Conservation (phyloP, 2,888 invertebrate species). For the Andrena camellia region DNA sequence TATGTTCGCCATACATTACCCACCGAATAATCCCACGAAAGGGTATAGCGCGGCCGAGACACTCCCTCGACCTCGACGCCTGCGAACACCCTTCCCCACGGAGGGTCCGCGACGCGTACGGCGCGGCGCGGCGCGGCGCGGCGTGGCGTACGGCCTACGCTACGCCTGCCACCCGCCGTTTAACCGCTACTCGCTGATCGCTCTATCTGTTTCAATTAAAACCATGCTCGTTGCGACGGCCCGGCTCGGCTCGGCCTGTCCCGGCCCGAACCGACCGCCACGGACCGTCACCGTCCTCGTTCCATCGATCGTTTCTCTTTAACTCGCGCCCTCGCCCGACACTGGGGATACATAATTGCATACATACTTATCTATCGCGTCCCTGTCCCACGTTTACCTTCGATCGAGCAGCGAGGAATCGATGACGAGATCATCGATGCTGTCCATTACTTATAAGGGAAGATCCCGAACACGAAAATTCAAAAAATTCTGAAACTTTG, state of each 20-base stretch:
- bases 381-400: no score
- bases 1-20: constrained; percentile 82
- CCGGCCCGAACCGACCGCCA: background rate
- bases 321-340: background rate
- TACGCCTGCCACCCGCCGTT: constrained; percentile 46
- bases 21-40: constrained; percentile 84
- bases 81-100: constrained; percentile 50
- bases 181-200: constrained; percentile 77
- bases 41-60: constrained; percentile 73
- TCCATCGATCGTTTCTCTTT: constrained; percentile 9
- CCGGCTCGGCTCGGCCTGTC: background rate
- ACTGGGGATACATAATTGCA: background rate
- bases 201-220: constrained; percentile 84
- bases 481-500: no score
- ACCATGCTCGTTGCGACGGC: constrained; percentile 50
- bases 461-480: no score
- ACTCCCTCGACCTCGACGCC: constrained; percentile 67
- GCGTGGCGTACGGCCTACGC: constrained; percentile 9
- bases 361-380: no score
- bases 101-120: constrained; percentile 32
- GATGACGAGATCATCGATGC: no score
- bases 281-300: background rate
- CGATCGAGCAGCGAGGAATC: no score
- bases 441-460: no score
- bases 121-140: no score